Conservation (phyloP, 1,140 invertebrate genomes). For the Bombus haemorrhoidalis region DNA sequence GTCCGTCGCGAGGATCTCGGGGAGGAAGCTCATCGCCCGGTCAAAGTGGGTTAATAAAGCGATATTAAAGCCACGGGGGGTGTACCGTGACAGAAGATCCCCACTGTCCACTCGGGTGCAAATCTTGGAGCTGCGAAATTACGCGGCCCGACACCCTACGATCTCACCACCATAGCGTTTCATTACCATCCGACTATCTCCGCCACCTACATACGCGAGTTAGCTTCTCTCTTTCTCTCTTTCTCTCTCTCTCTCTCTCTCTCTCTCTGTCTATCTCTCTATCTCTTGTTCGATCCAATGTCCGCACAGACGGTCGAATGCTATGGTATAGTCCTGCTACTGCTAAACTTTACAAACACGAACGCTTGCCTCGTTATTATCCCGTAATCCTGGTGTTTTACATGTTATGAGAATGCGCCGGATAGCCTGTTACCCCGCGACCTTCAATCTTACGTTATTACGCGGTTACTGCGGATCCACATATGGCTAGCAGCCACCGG, state of each 20-base stretch:
- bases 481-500: slow-evolving; percentile 30
- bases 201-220: slow-evolving; percentile 16
- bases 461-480: slow-evolving; percentile 40
- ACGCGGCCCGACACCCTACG: slow-evolving; percentile 55
- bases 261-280: neutral
- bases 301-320: slow-evolving; percentile 7
- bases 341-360: slow-evolving; percentile 61
- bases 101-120: slow-evolving; percentile 70
- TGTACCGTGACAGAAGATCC: slow-evolving; percentile 60
- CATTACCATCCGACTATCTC: slow-evolving; percentile 62
- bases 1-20: slow-evolving; percentile 35
- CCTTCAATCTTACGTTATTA: slow-evolving; percentile 78
- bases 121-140: slow-evolving; percentile 65
- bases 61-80: slow-evolving; percentile 80
- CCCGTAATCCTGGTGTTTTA: slow-evolving; percentile 79
- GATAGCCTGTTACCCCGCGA: slow-evolving; percentile 66
- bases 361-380: slow-evolving; percentile 70
- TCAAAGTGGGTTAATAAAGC: slow-evolving; percentile 80
- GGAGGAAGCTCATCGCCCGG: slow-evolving; percentile 34
- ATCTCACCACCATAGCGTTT: slow-evolving; percentile 66
- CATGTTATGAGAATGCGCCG: slow-evolving; percentile 77
- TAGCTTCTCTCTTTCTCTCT: neutral
- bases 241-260: neutral
- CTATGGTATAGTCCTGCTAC: neutral
- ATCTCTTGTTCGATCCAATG: neutral